Conservation (phyloP, 2,113 vertebrate species). For the Pristiophorus japonicus region DNA sequence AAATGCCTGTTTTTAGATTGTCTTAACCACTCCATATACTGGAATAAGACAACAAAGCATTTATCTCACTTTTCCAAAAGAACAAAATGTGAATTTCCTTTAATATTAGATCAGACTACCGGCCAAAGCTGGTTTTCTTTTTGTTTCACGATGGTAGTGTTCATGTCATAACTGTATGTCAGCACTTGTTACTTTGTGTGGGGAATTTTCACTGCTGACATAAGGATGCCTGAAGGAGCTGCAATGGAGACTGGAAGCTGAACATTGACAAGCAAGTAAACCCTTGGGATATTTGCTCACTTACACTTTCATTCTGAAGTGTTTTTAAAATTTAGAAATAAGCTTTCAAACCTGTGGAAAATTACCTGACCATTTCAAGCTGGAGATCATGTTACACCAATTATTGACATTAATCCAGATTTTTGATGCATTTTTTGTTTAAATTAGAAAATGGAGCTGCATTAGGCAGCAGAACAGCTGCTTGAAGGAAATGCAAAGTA, state of each 20-base stretch:
- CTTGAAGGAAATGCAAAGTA: neutral
- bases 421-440: neutral
- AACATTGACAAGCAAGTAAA: neutral
- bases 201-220: conserved; percentile 7
- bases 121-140: neutral
- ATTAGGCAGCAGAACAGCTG: neutral
- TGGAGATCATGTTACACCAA: neutral
- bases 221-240: neutral
- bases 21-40: neutral
- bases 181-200: neutral
- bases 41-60: neutral
- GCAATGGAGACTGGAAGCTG: conserved; percentile 4
- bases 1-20: neutral
- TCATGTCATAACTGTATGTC: conserved; percentile 14
- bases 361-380: neutral
- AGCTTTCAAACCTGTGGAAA: neutral
- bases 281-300: neutral
- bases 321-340: neutral
- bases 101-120: neutral
- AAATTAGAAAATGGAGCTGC: neutral
- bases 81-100: neutral
- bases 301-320: conserved; percentile 6
- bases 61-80: neutral
- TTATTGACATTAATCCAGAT: neutral
- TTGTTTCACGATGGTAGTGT: neutral